These are phyloP conservation scores for Tokudaia muenninki DNA, from an alignment of 2,797 vertebrate species.

Conservation along the genomic window DNA sequence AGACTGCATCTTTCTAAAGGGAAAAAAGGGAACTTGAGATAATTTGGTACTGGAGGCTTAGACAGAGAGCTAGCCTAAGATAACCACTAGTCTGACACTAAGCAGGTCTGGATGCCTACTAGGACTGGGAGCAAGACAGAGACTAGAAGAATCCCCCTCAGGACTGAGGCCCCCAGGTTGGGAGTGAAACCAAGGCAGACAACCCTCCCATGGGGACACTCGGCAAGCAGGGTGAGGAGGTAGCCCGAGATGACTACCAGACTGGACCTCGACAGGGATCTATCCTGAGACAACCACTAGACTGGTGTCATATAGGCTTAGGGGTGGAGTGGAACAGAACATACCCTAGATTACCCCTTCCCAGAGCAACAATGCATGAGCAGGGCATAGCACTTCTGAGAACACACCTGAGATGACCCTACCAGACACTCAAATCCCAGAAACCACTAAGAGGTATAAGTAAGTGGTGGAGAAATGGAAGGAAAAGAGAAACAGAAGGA, in stretches of 20 bases:
- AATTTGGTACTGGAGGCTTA: background rate
- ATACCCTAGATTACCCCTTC: background rate
- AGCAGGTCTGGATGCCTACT: background rate
- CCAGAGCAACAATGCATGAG: background rate
- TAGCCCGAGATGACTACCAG: background rate
- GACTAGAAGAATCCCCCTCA: background rate
- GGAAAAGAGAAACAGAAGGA: background rate
- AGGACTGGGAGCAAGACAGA: background rate
- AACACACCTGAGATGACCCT: background rate
- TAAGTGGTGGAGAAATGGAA: background rate
- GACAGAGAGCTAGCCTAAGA: background rate
- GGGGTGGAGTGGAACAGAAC: background rate
- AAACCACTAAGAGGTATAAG: background rate
- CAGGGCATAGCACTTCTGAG: background rate
- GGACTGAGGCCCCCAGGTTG: background rate
- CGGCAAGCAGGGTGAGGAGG: background rate
- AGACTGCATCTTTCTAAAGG: conserved; percentile 29
- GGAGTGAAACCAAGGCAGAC: background rate
- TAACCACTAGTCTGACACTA: background rate
- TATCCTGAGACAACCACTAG: background rate
- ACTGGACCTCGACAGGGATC: background rate
- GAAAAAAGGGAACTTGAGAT: background rate
- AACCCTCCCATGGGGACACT: background rate
- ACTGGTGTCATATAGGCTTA: background rate
- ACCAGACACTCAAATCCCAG: background rate